Conservation (phyloP, 2,797 vertebrate species). For the Discoglossus pictus region DNA sequence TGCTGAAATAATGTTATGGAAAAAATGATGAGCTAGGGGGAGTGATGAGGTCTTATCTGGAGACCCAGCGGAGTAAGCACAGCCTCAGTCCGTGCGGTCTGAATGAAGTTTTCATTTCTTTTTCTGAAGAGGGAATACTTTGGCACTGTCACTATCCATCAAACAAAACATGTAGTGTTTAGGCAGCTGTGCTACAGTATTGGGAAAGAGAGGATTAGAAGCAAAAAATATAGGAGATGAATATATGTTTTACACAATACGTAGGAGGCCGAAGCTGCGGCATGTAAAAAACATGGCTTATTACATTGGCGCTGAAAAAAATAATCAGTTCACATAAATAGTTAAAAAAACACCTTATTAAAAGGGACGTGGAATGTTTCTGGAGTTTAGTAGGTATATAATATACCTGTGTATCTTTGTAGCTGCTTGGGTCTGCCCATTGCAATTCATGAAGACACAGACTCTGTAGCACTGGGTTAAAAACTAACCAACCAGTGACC, state of each 20-base stretch:
- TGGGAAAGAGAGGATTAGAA: constrained; percentile 30
- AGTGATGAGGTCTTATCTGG: constrained; percentile 17
- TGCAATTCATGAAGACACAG: no score
- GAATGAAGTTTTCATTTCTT: constrained; percentile 35
- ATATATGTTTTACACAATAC: constrained; percentile 26
- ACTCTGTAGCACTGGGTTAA: no score
- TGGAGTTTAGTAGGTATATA: no score
- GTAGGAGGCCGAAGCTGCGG: background rate
- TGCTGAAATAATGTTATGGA: constrained; percentile 20
- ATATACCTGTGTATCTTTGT: no score
- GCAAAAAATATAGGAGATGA: constrained; percentile 36
- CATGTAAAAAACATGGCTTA: no score
- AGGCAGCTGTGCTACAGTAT: constrained; percentile 30
- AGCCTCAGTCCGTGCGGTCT: constrained; percentile 12
- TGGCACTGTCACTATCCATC: constrained; percentile 7
- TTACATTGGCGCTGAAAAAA: no score
- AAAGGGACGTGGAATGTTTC: no score
- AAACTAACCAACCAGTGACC: no score
- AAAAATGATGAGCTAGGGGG: constrained; percentile 36
- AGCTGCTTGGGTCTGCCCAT: no score
- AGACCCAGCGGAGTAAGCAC: constrained; percentile 16
- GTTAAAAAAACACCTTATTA: no score
- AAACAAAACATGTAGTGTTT: constrained; percentile 35
- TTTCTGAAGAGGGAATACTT: constrained; percentile 42
- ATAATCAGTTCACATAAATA: no score